Percentiles rank a stretch among this genome's conserved stretches.
These are phyloP conservation scores for Syngnathus floridae DNA, from an alignment of 2,113 vertebrate species.

Conservation along the genomic window DNA sequence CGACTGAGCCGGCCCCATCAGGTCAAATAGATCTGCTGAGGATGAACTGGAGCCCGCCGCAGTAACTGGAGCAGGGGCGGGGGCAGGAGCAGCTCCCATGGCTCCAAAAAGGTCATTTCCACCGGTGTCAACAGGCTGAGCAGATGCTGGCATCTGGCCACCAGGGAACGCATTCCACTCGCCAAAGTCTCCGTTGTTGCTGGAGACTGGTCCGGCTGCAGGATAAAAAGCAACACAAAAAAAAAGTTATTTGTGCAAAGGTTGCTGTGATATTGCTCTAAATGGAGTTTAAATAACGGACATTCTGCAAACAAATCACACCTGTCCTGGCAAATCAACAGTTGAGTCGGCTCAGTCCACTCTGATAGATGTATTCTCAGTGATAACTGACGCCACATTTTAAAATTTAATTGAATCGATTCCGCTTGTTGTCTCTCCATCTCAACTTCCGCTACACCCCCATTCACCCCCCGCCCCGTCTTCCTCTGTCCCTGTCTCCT, in stretches of 20 bases:
- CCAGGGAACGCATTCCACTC: constrained; percentile 93
- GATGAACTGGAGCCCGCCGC: constrained; percentile 48
- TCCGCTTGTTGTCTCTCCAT: constrained; percentile 36
- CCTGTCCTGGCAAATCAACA: constrained; percentile 14
- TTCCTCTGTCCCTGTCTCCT: constrained; percentile 55
- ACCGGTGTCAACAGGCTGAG: constrained; percentile 62
- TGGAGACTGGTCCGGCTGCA: constrained; percentile 64
- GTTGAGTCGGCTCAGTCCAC: constrained; percentile 8
- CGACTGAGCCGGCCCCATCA: constrained; percentile 81
- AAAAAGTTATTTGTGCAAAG: background rate
- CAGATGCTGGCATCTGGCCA: constrained; percentile 70
- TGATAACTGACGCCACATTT: constrained; percentile 47
- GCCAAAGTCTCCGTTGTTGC: constrained; percentile 87
- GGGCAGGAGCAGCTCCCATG: constrained; percentile 60
- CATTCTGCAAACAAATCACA: constrained; percentile 8
- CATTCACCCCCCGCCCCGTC: constrained; percentile 45
- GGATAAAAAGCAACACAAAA: background rate
- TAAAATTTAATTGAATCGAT: constrained; percentile 54
- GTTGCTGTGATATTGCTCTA: constrained; percentile 8
- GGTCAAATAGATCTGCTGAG: constrained; percentile 83
- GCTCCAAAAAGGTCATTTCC: constrained; percentile 61
- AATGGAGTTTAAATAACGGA: constrained; percentile 13
- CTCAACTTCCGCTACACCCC: constrained; percentile 39
- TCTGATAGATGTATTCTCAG: constrained; percentile 21
- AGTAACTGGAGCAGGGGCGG: constrained; percentile 44